Conservation (phyloP, 2,797 vertebrate species). For the Hozukius guyotensis region DNA sequence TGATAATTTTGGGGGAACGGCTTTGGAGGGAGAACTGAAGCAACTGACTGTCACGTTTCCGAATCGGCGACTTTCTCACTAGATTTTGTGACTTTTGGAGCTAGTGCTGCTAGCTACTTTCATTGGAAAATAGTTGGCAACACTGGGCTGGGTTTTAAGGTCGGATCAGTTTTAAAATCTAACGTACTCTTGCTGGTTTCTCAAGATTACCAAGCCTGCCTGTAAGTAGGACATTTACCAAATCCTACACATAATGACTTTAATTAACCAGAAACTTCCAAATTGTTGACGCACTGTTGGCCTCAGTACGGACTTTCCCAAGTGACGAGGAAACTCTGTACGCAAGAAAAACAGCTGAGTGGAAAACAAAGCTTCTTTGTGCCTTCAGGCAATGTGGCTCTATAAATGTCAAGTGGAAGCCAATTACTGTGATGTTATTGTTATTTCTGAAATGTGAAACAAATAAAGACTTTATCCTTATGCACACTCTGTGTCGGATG, state of each 20-base stretch:
- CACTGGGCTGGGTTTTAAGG: too few relatives aligned
- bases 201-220: too few relatives aligned
- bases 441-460: not conserved
- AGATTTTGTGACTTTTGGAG: too few relatives aligned
- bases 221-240: not conserved
- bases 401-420: not conserved
- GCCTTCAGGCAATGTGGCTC: not conserved
- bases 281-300: not conserved
- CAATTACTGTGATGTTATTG: not conserved
- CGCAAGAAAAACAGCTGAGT: not conserved
- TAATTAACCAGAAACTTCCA: not conserved
- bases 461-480: constrained; percentile 1
- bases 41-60: too few relatives aligned
- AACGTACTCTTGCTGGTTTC: too few relatives aligned
- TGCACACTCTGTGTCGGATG: not conserved
- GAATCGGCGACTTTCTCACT: too few relatives aligned
- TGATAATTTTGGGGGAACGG: too few relatives aligned
- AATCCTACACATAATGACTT: not conserved
- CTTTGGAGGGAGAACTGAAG: too few relatives aligned
- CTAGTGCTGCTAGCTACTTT: too few relatives aligned
- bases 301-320: not conserved
- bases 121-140: too few relatives aligned
- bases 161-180: too few relatives aligned
- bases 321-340: not conserved
- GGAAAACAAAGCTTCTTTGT: not conserved